phyloP scores from a whole-genome alignment of 37 sponge, comb jelly and placozoan species.

The Chondrosia reniformis region DNA sequence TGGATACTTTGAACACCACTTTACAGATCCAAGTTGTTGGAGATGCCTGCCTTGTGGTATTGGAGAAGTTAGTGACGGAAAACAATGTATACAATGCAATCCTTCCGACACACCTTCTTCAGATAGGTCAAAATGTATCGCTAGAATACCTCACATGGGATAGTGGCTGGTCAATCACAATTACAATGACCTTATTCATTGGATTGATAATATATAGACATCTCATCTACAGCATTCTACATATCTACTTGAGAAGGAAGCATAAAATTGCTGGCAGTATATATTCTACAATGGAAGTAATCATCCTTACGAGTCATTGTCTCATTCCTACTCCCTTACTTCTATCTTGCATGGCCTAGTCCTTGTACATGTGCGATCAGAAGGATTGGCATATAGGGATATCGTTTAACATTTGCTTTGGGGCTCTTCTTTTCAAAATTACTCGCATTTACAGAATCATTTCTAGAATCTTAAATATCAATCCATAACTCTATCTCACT shows the following conservation, averaged over 20 bases:
- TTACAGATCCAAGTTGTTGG: not conserved
- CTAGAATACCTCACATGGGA: not conserved
- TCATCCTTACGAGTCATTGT: slow-evolving; percentile 11
- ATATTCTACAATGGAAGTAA: not conserved
- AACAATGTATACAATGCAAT: not conserved
- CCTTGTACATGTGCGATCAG: not conserved
- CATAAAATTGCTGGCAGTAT: slow-evolving; percentile 17
- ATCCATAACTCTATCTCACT: not conserved
- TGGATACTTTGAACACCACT: not conserved
- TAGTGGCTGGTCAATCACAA: not conserved
- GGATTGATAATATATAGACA: not conserved
- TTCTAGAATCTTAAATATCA: not conserved
- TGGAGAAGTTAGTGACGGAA: not conserved
- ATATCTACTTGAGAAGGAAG: not conserved
- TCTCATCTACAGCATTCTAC: not conserved
- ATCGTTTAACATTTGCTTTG: slow-evolving; percentile 25
- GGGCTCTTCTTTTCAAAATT: slow-evolving; percentile 33
- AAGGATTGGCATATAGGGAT: slow-evolving; percentile 7
- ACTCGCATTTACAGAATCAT: slow-evolving; percentile 32
- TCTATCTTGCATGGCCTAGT: slow-evolving; percentile 4
- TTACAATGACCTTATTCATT: not conserved
- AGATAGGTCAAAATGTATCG: not conserved
- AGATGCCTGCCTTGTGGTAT: not conserved
- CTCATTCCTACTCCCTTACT: not conserved
- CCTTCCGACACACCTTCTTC: not conserved